A percentile compares a stretch with the other conserved stretches of the same genome.
Evolutionary conservation across 2,888 invertebrate species (phyloP).

Genomic region (Tortricodes alternella): DNA sequence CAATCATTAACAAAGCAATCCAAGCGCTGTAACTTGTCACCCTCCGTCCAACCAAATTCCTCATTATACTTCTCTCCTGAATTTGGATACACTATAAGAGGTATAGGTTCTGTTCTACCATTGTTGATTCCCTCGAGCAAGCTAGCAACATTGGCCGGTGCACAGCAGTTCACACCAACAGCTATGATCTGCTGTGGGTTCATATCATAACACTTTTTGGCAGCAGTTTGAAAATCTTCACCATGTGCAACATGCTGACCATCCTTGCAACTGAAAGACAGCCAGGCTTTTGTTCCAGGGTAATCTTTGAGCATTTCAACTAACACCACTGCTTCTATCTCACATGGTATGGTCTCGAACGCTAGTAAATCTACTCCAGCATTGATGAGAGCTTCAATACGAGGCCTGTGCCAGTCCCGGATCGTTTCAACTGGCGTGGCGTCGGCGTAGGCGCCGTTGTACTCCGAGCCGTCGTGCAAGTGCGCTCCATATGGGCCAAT

Average conservation of each 20-base stretch:
- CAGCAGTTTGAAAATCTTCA: constrained; percentile 87
- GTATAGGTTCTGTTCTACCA: constrained; percentile 68
- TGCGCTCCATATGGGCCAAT: constrained; percentile 96
- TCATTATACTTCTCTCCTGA: constrained; percentile 90
- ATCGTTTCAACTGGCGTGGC: constrained; percentile 84
- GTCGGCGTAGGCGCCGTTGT: constrained; percentile 89
- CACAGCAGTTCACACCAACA: constrained; percentile 93
- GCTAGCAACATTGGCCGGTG: constrained; percentile 59
- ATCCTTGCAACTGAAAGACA: constrained; percentile 91
- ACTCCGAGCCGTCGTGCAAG: constrained; percentile 95
- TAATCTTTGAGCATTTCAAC: constrained; percentile 89
- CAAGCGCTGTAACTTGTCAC: constrained; percentile 85
- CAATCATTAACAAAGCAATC: constrained; percentile 88
- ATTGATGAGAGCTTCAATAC: constrained; percentile 88
- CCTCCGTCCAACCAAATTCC: constrained; percentile 85
- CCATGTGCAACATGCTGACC: constrained; percentile 86
- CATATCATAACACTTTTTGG: constrained; percentile 84
- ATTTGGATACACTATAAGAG: constrained; percentile 94
- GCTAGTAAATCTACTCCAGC: constrained; percentile 93
- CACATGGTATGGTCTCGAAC: constrained; percentile 95
- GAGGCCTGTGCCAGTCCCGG: constrained; percentile 91
- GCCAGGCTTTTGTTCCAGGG: constrained; percentile 91
- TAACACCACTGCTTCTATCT: constrained; percentile 90
- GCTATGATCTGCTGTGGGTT: constrained; percentile 87
- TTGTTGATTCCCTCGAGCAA: constrained; percentile 61